Base-by-base conservation (phyloP, 2,888 invertebrate species). In the Eledone cirrhosa region DNA sequence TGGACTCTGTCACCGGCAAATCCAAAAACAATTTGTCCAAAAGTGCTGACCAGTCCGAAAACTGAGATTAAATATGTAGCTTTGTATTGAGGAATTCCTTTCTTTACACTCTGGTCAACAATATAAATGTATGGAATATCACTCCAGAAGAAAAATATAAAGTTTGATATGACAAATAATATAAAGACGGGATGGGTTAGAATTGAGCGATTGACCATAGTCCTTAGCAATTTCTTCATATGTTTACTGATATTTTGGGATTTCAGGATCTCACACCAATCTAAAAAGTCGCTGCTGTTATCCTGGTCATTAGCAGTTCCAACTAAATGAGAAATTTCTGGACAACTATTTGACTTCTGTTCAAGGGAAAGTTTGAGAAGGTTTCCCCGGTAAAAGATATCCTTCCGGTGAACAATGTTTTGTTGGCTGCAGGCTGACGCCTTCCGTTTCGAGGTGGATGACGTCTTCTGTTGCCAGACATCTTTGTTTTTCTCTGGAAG, bases 91-190 rank as follows among this genome's bases (percentile, higher is more conserved):
- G 82, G 72, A 67, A 88, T 85, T 0, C 94, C 94, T 81, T 93
- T 92, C 16, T 93, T 93, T 53, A 93, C 93, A 5, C 87, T 87
- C 92, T 96, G 94, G 89, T 97, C 97, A 78, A 95, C 95, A 82
- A 97, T 92, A 91, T 97, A 98, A 90, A 98, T 95, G 92, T 98
- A 98, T 22, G 97, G 97, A 80, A 98, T 95, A 88, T 98, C 97
- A 82, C 92, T 91, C 95, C 97, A 97, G 87, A 95, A 94, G 91
- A 97, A 98, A 78, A 98, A 93, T 78, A 97, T 92, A 85, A 97
- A 94, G 83, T 97, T 97, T 78, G 97, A 95, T 24, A 96, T 88
- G 79, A 95, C 95, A 88, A 97, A 93, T 19, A 88, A 16, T 2
- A 88, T 76, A 80, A 88, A 90, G 24, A 89, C 81, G 0, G 84